phyloP scores from a whole-genome alignment of 2,113 vertebrate genomes.

The Bothrops jararaca region DNA sequence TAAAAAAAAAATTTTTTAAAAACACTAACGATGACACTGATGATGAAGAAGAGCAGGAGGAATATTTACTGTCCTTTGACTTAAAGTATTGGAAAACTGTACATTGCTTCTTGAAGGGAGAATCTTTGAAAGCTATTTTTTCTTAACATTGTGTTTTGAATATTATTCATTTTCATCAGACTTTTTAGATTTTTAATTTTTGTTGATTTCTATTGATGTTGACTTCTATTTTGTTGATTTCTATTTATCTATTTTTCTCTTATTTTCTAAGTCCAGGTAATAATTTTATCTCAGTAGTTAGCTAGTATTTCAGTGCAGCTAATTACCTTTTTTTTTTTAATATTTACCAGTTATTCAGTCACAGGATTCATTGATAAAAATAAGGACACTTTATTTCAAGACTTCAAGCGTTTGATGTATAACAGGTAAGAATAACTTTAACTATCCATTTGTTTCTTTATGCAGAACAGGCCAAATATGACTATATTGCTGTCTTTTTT shows the following conservation, averaged over 20 bases:
- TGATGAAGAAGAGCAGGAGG: not conserved
- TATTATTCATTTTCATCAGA: not conserved
- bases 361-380: constrained; percentile 98
- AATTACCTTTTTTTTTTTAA: constrained; percentile 1
- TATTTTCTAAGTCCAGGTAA: not conserved
- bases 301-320: constrained; percentile 2
- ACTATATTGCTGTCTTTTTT: not conserved
- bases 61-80: not conserved
- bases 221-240: not conserved
- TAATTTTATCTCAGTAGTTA: not conserved
- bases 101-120: not conserved
- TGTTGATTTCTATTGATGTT: not conserved
- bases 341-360: constrained; percentile 84
- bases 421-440: constrained; percentile 82
- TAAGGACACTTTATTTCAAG: constrained; percentile 98
- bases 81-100: not conserved
- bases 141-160: not conserved
- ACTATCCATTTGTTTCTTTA: not conserved
- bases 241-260: not conserved
- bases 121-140: not conserved
- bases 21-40: not conserved
- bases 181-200: too few species aligned
- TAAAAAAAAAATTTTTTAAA: too few species aligned
- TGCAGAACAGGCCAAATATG: not conserved
- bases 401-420: constrained; percentile 97